Evolutionary conservation across 2,113 vertebrate genomes (phyloP).

Genomic region (Oceanites oceanicus): DNA sequence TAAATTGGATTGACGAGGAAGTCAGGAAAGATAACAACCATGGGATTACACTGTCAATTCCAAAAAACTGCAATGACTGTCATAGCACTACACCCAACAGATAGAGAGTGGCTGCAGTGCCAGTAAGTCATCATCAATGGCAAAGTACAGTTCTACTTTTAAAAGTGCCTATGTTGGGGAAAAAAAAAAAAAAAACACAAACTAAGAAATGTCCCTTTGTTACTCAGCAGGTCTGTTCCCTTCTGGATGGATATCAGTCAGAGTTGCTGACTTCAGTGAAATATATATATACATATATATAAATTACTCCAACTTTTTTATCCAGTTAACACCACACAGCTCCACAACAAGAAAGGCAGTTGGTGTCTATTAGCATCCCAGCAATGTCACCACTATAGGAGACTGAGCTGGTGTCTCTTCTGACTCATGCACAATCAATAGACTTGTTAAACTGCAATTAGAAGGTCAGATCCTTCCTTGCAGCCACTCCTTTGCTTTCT

Average conservation of each 20-base stretch:
- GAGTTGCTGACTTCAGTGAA: not conserved
- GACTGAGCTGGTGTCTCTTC: not conserved
- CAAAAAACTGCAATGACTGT: constrained; percentile 8
- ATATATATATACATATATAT: not conserved
- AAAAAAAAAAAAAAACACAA: not conserved
- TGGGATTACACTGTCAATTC: not conserved
- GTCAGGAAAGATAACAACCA: constrained; percentile 18
- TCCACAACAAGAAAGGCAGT: not conserved
- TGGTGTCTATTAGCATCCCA: not conserved
- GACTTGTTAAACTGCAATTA: not conserved
- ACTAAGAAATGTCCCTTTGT: not conserved
- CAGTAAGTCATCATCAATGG: not conserved
- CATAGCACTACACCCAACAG: not conserved
- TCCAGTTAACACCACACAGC: not conserved
- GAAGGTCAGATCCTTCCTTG: not conserved
- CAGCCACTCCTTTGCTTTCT: not conserved
- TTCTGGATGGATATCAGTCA: not conserved
- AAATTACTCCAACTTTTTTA: not conserved
- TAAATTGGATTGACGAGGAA: constrained; percentile 31
- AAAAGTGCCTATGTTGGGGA: not conserved
- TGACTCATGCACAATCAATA: not conserved
- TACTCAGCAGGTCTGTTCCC: not conserved
- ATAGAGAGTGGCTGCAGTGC: not conserved
- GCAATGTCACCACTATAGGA: not conserved
- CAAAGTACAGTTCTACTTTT: not conserved